A percentile compares a stretch with the other conserved stretches of the same genome.
Conservation (phyloP, 2,888 invertebrate genomes). For the Cephus rjabovi region DNA sequence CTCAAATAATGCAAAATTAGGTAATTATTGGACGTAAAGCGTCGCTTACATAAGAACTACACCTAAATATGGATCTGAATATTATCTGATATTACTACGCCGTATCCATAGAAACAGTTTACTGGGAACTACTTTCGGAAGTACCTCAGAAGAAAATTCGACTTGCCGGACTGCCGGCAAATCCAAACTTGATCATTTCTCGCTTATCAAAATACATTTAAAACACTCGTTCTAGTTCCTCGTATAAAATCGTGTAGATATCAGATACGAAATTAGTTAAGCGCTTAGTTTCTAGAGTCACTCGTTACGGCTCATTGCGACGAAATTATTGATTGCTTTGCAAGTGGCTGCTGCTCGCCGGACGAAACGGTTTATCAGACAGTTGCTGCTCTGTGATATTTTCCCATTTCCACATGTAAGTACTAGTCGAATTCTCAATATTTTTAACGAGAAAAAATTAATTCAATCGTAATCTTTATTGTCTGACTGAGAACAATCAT, state of each 20-base stretch:
- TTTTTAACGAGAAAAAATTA: neutral
- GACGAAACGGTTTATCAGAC: conserved; percentile 13
- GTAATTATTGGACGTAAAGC: neutral
- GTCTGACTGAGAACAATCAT: neutral
- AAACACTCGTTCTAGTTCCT: neutral
- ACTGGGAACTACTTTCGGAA: conserved; percentile 58
- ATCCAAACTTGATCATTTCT: conserved; percentile 32
- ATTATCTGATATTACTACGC: conserved; percentile 29
- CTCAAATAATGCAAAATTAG: neutral
- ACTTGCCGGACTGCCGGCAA: conserved; percentile 45
- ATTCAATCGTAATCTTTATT: neutral
- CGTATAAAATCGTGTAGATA: neutral
- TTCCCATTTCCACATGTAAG: conserved; percentile 43
- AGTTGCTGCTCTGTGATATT: conserved; percentile 30
- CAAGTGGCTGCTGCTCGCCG: conserved; percentile 13
- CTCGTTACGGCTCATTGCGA: conserved; percentile 5
- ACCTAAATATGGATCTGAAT: neutral
- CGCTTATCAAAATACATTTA: neutral
- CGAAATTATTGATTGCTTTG: conserved; percentile 33
- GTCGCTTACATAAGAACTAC: neutral
- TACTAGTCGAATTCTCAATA: conserved; percentile 23
- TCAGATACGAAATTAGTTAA: neutral
- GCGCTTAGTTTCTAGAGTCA: neutral
- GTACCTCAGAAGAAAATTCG: conserved; percentile 42
- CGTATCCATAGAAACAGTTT: conserved; percentile 53